Base-by-base conservation (phyloP, 2,888 invertebrate genomes). In the Seira musarum region DNA sequence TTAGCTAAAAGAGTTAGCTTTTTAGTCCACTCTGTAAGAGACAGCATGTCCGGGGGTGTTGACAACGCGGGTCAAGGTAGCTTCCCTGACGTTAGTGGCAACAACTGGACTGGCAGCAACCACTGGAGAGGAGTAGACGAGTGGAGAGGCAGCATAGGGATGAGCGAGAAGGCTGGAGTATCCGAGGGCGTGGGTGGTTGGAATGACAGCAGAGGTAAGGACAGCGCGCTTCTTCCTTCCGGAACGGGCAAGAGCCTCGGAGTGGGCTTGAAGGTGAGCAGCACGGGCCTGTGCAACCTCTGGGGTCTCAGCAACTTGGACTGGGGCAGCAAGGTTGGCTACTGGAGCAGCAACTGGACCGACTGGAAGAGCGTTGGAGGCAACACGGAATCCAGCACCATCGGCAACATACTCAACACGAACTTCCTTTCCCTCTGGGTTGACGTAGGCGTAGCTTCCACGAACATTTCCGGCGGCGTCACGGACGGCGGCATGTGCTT, bases 381-480 rank as follows among this genome's bases (percentile, higher is more conserved):
- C 88, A 30, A 89, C 90, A 70, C 89, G 88, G 88, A 89, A 90
- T 24, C 87, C 88, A 53, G 89, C 89, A 77, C 87, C 88, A 85
- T 89, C 90, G 81, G 90, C 90, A 78, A 89, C 88, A 88, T 90
- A 90, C 87, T 88, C 88, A 85, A 90, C 89, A 60, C 87, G 84
- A 85, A 87, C 83, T 83, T 87, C 87, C 83, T 89, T 88, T 53
- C 90, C 90, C 81, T 89, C 88, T 73, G 90, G 90, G 85, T 89
- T 88, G 71, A 90, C 88, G 88, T 90, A 90, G 85, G 90, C 84
- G 72, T 86, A 87, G 40, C 70, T 70, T 84, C 86, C 86, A 63
- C 84, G 81, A 53, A 85, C 86, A 40, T 85, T 85, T 72, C 85
- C 85, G 68, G 80, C 77, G 70, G 86, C 86, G 67, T 85, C 85